Percentiles rank a stretch among this genome's conserved stretches.
Evolutionary conservation across 2,113 vertebrate species (phyloP).

Genomic region (Notiomystis cincta): DNA sequence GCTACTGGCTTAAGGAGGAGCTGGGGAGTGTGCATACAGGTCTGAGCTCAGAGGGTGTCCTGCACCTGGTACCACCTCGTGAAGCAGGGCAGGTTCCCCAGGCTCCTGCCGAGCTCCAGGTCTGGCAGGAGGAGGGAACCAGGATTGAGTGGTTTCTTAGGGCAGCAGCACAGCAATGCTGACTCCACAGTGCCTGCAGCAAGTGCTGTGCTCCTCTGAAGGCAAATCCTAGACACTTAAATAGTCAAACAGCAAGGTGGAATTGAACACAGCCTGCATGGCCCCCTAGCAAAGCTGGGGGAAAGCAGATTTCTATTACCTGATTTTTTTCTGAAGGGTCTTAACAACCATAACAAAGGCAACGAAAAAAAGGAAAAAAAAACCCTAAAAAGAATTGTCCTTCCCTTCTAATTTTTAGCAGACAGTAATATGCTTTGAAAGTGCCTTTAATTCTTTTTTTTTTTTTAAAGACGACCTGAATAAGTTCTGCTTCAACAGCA

Average conservation of each 20-base stretch:
- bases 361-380: neutral
- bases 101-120: neutral
- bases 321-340: neutral
- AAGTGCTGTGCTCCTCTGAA: neutral
- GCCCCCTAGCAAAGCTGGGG: neutral
- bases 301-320: neutral
- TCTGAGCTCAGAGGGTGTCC: neutral
- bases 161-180: neutral
- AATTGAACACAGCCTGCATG: neutral
- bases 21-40: neutral
- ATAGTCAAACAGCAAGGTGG: neutral
- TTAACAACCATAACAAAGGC: neutral
- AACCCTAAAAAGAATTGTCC: neutral
- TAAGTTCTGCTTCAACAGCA: neutral
- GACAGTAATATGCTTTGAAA: neutral
- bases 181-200: neutral
- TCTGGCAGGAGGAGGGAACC: neutral
- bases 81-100: neutral
- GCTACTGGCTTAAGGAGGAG: neutral
- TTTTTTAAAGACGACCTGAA: neutral
- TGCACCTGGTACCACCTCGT: neutral
- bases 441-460: neutral
- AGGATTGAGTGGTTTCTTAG: neutral
- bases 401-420: neutral
- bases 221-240: neutral